Evolutionary conservation across 2,113 vertebrate species (phyloP).

Genomic region (Gasterosteus aculeatus): DNA sequence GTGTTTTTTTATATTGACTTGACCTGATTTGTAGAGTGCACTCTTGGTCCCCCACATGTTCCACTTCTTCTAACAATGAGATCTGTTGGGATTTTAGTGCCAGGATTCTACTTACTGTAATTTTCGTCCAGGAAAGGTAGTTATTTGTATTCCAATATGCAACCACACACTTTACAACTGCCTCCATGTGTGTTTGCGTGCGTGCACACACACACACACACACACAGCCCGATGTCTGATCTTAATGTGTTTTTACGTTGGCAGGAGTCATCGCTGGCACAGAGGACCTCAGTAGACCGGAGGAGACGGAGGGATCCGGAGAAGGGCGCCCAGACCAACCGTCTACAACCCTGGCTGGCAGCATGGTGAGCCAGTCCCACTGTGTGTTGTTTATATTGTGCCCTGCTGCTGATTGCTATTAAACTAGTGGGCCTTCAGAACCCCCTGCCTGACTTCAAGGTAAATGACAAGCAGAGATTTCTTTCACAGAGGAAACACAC

Average conservation of each 20-base stretch:
- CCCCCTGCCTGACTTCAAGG: not conserved
- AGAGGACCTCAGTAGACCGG: conserved; percentile 63
- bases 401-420: conserved; percentile 4
- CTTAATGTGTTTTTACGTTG: conserved; percentile 51
- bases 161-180: conserved; percentile 18
- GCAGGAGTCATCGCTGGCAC: conserved; percentile 71
- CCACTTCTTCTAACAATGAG: not conserved
- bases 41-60: not conserved
- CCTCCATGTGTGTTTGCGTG: conserved; percentile 26
- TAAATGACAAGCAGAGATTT: conserved; percentile 19
- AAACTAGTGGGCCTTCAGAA: not conserved
- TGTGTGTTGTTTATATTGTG: not conserved
- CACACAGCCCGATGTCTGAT: conserved; percentile 46
- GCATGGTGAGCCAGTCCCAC: conserved; percentile 76
- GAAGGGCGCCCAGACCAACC: conserved; percentile 58
- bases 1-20: conserved; percentile 48
- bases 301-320: conserved; percentile 71
- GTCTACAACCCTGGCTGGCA: conserved; percentile 68
- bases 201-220: conserved; percentile 10
- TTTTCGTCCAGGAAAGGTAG: conserved; percentile 23
- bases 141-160: conserved; percentile 28
- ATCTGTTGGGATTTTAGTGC: conserved; percentile 15
- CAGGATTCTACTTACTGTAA: conserved; percentile 23
- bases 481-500: conserved; percentile 31
- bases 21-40: conserved; percentile 33